These are phyloP conservation scores for Dorcus parallelipipedus DNA, from an alignment of 2,888 invertebrate genomes.

Conservation along the genomic window DNA sequence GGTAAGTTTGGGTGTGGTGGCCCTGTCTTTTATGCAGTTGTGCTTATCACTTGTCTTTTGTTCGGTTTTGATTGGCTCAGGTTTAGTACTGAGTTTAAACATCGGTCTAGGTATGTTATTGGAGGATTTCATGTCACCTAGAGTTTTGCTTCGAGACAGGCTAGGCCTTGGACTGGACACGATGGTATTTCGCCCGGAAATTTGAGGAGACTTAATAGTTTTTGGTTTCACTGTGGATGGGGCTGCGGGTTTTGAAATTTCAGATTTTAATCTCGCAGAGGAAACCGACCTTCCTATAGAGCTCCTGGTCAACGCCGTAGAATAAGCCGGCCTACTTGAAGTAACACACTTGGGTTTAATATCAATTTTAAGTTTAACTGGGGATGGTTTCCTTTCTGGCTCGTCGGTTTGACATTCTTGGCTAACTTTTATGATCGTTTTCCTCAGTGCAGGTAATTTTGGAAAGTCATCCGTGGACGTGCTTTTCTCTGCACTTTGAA, in stretches of 20 bases:
- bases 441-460: constrained; percentile 35
- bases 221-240: constrained; percentile 20
- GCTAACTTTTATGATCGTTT: constrained; percentile 39
- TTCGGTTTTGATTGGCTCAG: constrained; percentile 11
- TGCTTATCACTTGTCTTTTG: constrained; percentile 5
- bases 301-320: constrained; percentile 49
- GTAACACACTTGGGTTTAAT: constrained; percentile 12
- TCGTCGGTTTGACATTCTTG: constrained; percentile 47
- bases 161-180: constrained; percentile 18
- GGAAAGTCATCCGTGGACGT: constrained; percentile 47
- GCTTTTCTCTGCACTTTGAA: constrained; percentile 45
- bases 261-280: constrained; percentile 30
- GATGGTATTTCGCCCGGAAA: constrained; percentile 17
- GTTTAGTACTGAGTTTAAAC: constrained; percentile 14
- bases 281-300: constrained; percentile 38
- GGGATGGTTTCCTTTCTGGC: constrained; percentile 32
- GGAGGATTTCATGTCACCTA: constrained; percentile 44
- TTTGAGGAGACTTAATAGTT: constrained; percentile 16
- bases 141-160: constrained; percentile 43
- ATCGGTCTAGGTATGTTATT: constrained; percentile 8
- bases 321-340: constrained; percentile 39
- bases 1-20: background rate
- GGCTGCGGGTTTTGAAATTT: constrained; percentile 27
- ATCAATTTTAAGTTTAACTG: constrained; percentile 16
- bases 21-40: background rate